Percentiles rank a stretch among this genome's conserved stretches.
Evolutionary conservation across 2,888 invertebrate species (phyloP).

Genomic region (Chymomyza amoena): DNA sequence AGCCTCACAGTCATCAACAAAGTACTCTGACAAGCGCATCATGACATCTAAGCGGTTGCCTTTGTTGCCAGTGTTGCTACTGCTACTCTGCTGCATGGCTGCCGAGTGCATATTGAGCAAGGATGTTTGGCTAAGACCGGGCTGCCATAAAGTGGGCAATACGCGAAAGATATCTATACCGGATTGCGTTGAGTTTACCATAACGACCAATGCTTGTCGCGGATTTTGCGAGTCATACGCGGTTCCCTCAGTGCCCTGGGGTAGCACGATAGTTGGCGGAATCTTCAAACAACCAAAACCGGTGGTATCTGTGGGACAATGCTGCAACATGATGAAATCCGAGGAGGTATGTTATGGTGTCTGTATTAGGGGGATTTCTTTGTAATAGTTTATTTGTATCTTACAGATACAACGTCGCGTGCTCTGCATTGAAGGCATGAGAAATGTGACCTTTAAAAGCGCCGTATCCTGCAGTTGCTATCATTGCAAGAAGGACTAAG

Average conservation of each 20-base stretch:
- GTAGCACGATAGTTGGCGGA: slow-evolving; percentile 33
- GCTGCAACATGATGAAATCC: slow-evolving; percentile 94
- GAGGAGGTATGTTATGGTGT: slow-evolving; percentile 83
- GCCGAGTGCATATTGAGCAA: slow-evolving; percentile 50
- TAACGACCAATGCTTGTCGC: slow-evolving; percentile 92
- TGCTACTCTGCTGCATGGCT: slow-evolving; percentile 36
- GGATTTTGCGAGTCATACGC: slow-evolving; percentile 94
- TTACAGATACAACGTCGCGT: slow-evolving; percentile 86
- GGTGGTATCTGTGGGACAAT: slow-evolving; percentile 90
- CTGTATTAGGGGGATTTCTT: not conserved
- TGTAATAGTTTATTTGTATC: not conserved
- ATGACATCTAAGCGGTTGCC: slow-evolving; percentile 13
- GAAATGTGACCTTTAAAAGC: slow-evolving; percentile 89
- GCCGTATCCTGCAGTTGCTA: slow-evolving; percentile 91
- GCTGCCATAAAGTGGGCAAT: slow-evolving; percentile 90
- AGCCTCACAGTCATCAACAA: not conserved
- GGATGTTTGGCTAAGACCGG: slow-evolving; percentile 86
- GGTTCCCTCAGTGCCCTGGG: slow-evolving; percentile 83
- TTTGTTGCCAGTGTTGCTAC: slow-evolving; percentile 36
- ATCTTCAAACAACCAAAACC: slow-evolving; percentile 81
- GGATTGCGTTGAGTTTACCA: slow-evolving; percentile 90
- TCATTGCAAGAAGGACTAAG: slow-evolving; percentile 87
- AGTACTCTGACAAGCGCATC: not conserved
- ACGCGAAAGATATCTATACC: slow-evolving; percentile 90
- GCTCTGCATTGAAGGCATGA: slow-evolving; percentile 87